A percentile compares a stretch with the other conserved stretches of the same genome.
Evolutionary conservation across 1,140 invertebrate genomes (phyloP).

Genomic region (Aricia agestis): DNA sequence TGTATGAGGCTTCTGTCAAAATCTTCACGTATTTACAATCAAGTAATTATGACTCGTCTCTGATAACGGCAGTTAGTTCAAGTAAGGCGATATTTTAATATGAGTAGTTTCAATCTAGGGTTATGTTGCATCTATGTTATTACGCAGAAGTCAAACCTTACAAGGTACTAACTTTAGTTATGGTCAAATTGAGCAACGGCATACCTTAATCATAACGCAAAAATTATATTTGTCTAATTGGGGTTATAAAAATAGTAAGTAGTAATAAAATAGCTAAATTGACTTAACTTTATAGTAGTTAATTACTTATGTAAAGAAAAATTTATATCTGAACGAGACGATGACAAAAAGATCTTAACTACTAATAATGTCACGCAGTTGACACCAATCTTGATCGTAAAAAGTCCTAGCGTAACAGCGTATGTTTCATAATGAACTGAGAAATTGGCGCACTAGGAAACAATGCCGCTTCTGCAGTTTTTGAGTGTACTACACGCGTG

Average conservation of each 20-base stretch:
- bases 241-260: too few species aligned
- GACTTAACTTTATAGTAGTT: too few species aligned
- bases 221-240: not conserved
- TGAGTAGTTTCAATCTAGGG: not conserved
- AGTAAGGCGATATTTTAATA: too few species aligned
- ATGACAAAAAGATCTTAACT: not conserved
- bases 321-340: not conserved
- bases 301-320: too few species aligned
- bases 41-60: too few species aligned
- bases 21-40: too few species aligned
- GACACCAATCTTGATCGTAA: not conserved
- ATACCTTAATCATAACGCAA: not conserved
- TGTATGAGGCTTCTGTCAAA: too few species aligned
- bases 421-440: not conserved
- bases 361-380: not conserved
- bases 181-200: not conserved
- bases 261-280: too few species aligned
- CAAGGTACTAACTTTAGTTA: not conserved
- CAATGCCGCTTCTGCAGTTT: not conserved
- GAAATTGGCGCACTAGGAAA: not conserved
- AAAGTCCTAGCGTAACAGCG: not conserved
- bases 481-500: not conserved
- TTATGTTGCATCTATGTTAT: not conserved
- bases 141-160: not conserved
- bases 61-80: too few species aligned